phyloP scores from a whole-genome alignment of 2,888 invertebrate genomes.

The Nymphalis c-album region DNA sequence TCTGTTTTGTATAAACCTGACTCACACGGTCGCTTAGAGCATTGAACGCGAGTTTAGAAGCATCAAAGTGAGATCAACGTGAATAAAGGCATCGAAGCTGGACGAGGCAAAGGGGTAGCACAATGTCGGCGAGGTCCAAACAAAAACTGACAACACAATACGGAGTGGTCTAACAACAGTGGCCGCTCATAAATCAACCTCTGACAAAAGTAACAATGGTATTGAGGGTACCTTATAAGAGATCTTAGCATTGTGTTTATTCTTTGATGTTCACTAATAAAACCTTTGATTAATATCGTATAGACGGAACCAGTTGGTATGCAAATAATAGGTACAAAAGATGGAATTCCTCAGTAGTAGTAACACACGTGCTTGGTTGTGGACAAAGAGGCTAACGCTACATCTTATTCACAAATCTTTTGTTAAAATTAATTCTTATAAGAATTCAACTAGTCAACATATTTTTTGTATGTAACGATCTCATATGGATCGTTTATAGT shows the following conservation, averaged over 20 bases:
- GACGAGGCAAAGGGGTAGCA: constrained; percentile 73
- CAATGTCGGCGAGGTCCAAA: constrained; percentile 79
- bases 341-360: constrained; percentile 67
- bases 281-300: constrained; percentile 82
- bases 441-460: constrained; percentile 39
- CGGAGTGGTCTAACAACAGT: constrained; percentile 78
- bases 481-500: constrained; percentile 11
- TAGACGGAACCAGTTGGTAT: constrained; percentile 78
- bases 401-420: constrained; percentile 70
- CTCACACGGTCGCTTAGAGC: constrained; percentile 56
- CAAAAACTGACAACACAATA: constrained; percentile 81
- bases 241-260: constrained; percentile 80
- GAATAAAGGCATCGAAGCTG: constrained; percentile 75
- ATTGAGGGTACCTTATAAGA: constrained; percentile 82
- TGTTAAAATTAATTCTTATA: constrained; percentile 61
- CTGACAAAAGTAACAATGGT: constrained; percentile 81
- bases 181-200: constrained; percentile 81
- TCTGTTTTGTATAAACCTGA: constrained; percentile 44
- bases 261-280: constrained; percentile 82
- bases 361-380: constrained; percentile 75
- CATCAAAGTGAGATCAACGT: constrained; percentile 77
- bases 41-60: constrained; percentile 68
- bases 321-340: constrained; percentile 76
- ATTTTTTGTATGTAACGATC: constrained; percentile 20
- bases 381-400: constrained; percentile 70